Evolutionary conservation across 2,797 vertebrate species (phyloP).

Genomic region (Carapus acus): DNA sequence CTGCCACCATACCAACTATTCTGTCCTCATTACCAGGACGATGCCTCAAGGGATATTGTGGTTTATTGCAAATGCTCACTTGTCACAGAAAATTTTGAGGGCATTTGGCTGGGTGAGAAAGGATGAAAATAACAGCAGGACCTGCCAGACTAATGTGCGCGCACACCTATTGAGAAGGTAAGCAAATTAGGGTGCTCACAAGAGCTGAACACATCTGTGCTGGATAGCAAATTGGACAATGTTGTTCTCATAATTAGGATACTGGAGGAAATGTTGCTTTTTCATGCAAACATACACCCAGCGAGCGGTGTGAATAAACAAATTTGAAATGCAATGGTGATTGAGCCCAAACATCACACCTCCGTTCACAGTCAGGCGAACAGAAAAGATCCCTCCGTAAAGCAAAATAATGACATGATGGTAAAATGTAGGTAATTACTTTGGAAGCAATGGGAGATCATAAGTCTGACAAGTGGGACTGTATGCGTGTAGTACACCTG

Average conservation of each 20-base stretch:
- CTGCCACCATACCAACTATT: conserved; percentile 35
- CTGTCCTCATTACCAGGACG: conserved; percentile 33
- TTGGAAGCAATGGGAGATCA: conserved; percentile 21
- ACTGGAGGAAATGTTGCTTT: conserved; percentile 11
- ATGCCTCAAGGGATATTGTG: conserved; percentile 28
- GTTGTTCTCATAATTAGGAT: conserved; percentile 33
- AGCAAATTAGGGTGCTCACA: conserved; percentile 46
- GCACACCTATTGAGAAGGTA: conserved; percentile 50
- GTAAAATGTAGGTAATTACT: conserved; percentile 20
- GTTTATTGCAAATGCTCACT: conserved; percentile 42
- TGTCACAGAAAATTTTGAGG: conserved; percentile 33
- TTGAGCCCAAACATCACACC: background rate
- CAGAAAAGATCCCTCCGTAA: background rate
- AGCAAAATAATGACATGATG: conserved; percentile 12
- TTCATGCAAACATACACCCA: conserved; percentile 15
- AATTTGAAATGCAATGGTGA: too few species aligned
- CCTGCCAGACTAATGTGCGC: conserved; percentile 43
- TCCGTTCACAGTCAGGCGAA: too few species aligned
- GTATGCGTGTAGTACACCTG: conserved; percentile 30
- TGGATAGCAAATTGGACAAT: conserved; percentile 33
- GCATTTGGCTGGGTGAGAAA: conserved; percentile 26
- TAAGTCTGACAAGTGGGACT: conserved; percentile 32
- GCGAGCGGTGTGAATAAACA: background rate
- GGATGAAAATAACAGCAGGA: conserved; percentile 33
- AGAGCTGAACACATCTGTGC: conserved; percentile 35